Percentiles rank a stretch among this genome's conserved stretches.
These are phyloP conservation scores for Arctia plantaginis DNA, from an alignment of 2,888 invertebrate genomes.

Conservation along the genomic window DNA sequence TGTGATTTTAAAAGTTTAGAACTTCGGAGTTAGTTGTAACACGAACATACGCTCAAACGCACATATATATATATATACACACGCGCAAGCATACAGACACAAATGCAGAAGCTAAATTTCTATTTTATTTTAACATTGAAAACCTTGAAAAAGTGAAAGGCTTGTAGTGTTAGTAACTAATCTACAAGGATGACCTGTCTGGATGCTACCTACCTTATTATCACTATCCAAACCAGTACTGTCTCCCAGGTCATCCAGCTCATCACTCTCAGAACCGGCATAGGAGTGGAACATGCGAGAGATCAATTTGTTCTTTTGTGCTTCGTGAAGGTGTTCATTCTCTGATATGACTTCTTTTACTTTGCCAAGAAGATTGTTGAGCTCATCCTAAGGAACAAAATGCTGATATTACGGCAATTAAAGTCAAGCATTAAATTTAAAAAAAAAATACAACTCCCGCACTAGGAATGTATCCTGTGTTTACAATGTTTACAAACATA, in stretches of 20 bases:
- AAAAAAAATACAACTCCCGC: too few species aligned
- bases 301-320: constrained; percentile 90
- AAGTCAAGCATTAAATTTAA: too few species aligned
- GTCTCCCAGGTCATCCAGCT: constrained; percentile 77
- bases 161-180: neutral
- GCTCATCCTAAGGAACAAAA: constrained; percentile 86
- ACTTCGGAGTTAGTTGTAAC: too few species aligned
- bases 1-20: too few species aligned
- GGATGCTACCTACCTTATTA: constrained; percentile 67
- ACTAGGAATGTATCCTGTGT: too few species aligned
- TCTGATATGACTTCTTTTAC: constrained; percentile 95
- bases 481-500: too few species aligned
- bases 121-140: neutral
- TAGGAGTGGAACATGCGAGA: constrained; percentile 88
- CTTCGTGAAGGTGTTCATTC: constrained; percentile 93
- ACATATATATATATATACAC: too few species aligned
- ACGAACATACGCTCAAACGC: too few species aligned
- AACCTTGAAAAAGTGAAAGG: neutral
- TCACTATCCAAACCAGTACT: constrained; percentile 83
- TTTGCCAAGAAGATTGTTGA: constrained; percentile 91
- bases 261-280: constrained; percentile 80
- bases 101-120: neutral
- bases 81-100: too few species aligned
- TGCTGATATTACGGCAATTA: neutral
- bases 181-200: neutral